A percentile compares a stretch with the other conserved stretches of the same genome.
Conservation (phyloP, 2,888 invertebrate species). For the Chalcosyrphus nemorum region DNA sequence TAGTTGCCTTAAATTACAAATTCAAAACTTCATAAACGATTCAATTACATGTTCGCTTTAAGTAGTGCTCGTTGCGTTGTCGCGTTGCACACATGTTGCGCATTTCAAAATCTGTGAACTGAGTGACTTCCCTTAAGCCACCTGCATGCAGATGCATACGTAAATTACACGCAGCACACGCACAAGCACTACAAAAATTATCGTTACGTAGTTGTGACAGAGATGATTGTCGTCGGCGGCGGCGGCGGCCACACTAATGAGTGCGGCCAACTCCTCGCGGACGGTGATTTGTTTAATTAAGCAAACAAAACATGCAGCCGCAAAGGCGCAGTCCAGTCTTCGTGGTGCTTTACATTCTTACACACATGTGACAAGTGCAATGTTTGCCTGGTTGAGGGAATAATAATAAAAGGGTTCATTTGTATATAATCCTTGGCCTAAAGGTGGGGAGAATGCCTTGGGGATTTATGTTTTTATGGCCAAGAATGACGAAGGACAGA, state of each 20-base stretch:
- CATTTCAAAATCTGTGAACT: conserved; percentile 31
- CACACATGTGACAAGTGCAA: conserved; percentile 38
- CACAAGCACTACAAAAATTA: conserved; percentile 60
- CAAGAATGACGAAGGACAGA: too few relatives aligned
- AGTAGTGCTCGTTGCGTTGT: conserved; percentile 23
- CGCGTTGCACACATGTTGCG: conserved; percentile 56
- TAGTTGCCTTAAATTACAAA: conserved; percentile 53
- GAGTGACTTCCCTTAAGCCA: conserved; percentile 2
- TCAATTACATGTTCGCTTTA: conserved; percentile 68
- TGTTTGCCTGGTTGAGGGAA: conserved; percentile 45
- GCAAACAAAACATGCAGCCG: conserved; percentile 66
- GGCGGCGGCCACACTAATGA: conserved; percentile 66
- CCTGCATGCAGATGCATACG: conserved; percentile 9
- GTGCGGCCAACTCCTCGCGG: conserved; percentile 48
- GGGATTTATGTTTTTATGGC: neutral
- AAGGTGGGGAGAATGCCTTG: neutral
- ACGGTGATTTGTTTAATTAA: conserved; percentile 71
- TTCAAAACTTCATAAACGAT: conserved; percentile 62
- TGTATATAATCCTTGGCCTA: neutral
- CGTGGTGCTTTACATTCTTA: conserved; percentile 1
- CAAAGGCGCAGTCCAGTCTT: neutral
- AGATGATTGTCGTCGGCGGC: conserved; percentile 70
- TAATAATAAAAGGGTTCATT: conserved; percentile 14
- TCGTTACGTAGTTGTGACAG: conserved; percentile 65
- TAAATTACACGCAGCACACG: conserved; percentile 33